These are phyloP conservation scores for Armadillidium nasatum DNA, from an alignment of 1,140 invertebrate genomes.

Conservation along the genomic window DNA sequence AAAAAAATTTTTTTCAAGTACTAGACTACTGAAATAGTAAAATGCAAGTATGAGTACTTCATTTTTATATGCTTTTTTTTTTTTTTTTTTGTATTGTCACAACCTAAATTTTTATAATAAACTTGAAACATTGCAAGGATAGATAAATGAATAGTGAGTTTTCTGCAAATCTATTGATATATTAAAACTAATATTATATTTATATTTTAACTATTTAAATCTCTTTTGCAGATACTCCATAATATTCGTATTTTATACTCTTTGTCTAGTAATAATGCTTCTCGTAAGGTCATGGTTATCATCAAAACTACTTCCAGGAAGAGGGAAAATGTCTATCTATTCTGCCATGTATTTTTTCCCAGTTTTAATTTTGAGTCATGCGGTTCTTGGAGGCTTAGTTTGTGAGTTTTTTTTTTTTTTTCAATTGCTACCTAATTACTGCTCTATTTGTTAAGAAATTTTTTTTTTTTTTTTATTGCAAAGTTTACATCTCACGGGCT, in stretches of 20 bases:
- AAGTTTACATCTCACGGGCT: no score
- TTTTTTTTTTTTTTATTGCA: no score
- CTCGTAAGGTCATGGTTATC: conserved; percentile 67
- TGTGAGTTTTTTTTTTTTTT: conserved; percentile 61
- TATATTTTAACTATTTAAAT: not conserved
- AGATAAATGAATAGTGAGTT: no score
- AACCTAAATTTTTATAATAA: no score
- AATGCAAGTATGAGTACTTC: no score
- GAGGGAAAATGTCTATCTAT: conserved; percentile 76
- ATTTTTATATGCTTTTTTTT: no score
- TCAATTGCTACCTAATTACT: no score
- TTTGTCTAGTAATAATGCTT: conserved; percentile 75
- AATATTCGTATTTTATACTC: conserved; percentile 84
- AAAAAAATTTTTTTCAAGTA: no score
- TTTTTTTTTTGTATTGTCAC: no score
- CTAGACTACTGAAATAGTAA: no score
- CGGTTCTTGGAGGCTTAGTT: conserved; percentile 82
- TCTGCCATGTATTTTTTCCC: conserved; percentile 93
- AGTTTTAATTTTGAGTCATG: conserved; percentile 78
- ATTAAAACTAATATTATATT: not conserved
- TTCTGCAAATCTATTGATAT: not conserved
- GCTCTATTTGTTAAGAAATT: no score
- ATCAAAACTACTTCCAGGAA: conserved; percentile 59
- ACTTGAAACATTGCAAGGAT: no score
- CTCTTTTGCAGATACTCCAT: conserved; percentile 77